A percentile compares a stretch with the other conserved stretches of the same genome.
Evolutionary conservation across 2,888 invertebrate genomes (phyloP).

Genomic region (Amphipyra tragopoginis): DNA sequence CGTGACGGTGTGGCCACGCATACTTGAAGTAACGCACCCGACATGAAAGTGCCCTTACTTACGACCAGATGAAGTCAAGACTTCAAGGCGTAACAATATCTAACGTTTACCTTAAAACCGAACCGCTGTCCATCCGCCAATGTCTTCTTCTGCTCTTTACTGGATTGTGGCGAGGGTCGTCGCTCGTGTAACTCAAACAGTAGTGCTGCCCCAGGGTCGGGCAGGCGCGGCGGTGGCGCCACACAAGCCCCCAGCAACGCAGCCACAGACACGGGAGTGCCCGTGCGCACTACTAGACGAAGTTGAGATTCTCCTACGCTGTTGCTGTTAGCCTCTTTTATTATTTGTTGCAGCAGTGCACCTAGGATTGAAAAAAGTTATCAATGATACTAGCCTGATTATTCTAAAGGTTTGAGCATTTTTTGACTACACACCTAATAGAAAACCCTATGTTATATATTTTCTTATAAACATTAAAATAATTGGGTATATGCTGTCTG

Average conservation of each 20-base stretch:
- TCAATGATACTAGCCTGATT: too few relatives aligned
- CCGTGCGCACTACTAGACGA: constrained; percentile 89
- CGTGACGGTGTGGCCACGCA: neutral
- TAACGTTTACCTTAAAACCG: constrained; percentile 78
- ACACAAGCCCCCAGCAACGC: constrained; percentile 89
- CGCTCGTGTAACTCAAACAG: constrained; percentile 89
- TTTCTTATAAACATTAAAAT: too few relatives aligned
- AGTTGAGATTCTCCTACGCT: constrained; percentile 64
- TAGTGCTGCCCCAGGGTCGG: constrained; percentile 90
- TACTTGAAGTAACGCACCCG: too few relatives aligned
- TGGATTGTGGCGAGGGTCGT: constrained; percentile 70
- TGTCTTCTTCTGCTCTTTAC: constrained; percentile 73
- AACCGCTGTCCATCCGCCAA: constrained; percentile 81
- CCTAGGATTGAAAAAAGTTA: constrained; percentile 69
- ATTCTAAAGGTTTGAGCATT: too few relatives aligned
- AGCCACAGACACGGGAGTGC: constrained; percentile 91
- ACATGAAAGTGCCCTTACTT: too few relatives aligned
- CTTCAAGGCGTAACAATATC: too few relatives aligned
- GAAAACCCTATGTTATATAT: too few relatives aligned
- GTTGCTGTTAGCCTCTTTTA: constrained; percentile 84
- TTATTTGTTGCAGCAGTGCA: constrained; percentile 88
- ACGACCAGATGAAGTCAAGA: too few relatives aligned
- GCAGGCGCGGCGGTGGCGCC: constrained; percentile 89
- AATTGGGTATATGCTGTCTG: too few relatives aligned
- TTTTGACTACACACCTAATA: too few relatives aligned